Base-by-base conservation (phyloP, 37 sponge, comb jelly and placozoan species). In the Tethya wilhelma region DNA sequence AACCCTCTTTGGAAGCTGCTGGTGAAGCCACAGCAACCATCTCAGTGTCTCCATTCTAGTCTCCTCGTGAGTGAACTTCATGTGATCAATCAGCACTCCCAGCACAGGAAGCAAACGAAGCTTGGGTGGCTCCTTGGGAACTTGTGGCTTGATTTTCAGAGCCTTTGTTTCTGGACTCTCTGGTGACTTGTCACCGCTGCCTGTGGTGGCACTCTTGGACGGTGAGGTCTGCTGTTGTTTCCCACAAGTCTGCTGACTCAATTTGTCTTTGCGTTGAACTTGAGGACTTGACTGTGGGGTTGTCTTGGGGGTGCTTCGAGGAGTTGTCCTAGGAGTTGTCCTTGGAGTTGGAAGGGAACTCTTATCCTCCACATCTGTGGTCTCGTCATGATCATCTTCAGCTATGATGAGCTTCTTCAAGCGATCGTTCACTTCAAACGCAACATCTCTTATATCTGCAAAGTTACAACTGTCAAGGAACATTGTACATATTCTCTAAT, bases 21-120 rank as follows among this genome's bases (percentile, higher is more conserved):
- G 76, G 63, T 94, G 91, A n/a, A 96, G 78, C 90, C 93, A 89
- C 59, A 90, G 70, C 62, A 96, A 38, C 97, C 97, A 96, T 0
- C 84, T 53, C 17, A 96, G 89, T 31, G 90, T 71, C 37, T 93
- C 97, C 32, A 75, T 75, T 56, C 91, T 73, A 5, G 93, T 93
- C 59, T 92, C 96, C 64, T 79, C 81, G 9, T 44, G 69, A 22
- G 81, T 80, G 72, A 58, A 75, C 59, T 77, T 68, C 46, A 77
- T 80, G 79, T 91, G 89, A 2, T 59, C 33, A n/a, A 89, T 64
- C n/a, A 96, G 71, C 22, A 96, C 94, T 4, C 82, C 91, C 30
- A 96, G 70, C 32, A 96, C 91, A 28, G 91, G 45, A n/a, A 85
- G 73, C 37, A 96, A 79, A 67, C 87, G 64, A 26, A 96, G 74